A percentile compares a stretch with the other conserved stretches of the same genome.
Conservation (phyloP, 2,888 invertebrate genomes). For the Drosophila anceps region DNA sequence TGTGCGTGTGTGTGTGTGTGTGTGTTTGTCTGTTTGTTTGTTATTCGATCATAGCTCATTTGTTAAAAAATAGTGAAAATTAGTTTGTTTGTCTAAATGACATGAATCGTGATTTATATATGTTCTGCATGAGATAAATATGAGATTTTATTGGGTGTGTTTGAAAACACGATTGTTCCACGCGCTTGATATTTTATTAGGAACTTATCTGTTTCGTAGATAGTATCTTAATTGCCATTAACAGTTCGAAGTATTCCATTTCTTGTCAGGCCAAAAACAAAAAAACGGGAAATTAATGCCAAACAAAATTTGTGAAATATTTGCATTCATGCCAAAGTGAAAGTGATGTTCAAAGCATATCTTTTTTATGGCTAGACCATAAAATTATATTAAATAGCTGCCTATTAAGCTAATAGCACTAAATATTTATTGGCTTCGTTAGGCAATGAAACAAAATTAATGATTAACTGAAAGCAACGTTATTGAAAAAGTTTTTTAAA, state of each 20-base stretch:
- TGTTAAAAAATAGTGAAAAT: conserved; percentile 76
- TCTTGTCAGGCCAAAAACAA: not conserved
- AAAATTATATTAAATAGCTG: not conserved
- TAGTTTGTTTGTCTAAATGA: conserved; percentile 65
- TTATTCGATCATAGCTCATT: conserved; percentile 58
- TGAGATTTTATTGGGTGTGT: conserved; percentile 33
- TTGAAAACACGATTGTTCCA: conserved; percentile 31
- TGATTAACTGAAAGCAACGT: not conserved
- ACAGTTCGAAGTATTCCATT: conserved; percentile 13
- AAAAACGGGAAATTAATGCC: not conserved
- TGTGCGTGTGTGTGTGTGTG: conserved; percentile 12
- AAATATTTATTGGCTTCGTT: not conserved
- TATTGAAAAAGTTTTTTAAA: not conserved
- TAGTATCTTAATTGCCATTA: conserved; percentile 26
- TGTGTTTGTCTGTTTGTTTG: conserved; percentile 7
- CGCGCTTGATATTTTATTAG: conserved; percentile 33
- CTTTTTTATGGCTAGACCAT: conserved; percentile 3
- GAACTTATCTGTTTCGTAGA: conserved; percentile 11
- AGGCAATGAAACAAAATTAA: not conserved
- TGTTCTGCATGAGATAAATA: conserved; percentile 43
- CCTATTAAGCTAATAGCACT: conserved; percentile 1
- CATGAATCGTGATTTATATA: conserved; percentile 67
- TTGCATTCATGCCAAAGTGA: conserved; percentile 12
- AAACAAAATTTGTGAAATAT: conserved; percentile 16
- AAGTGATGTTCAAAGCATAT: conserved; percentile 7